phyloP scores from a whole-genome alignment of 2,113 vertebrate species.

The Apteryx owenii region DNA sequence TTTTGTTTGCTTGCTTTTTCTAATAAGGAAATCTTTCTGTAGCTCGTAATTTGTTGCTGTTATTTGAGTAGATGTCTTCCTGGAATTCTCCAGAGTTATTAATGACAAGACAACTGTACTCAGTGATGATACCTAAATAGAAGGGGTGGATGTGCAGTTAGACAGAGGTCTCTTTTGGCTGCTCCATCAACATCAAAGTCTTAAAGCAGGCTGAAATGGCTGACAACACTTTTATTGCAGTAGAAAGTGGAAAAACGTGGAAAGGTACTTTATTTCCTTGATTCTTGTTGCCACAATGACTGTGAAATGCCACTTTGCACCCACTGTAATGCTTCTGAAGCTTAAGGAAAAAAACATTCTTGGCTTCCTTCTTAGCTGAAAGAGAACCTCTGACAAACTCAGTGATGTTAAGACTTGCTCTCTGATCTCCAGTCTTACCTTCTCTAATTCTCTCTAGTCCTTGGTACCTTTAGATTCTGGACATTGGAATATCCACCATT shows the following conservation, averaged over 20 bases:
- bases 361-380: not conserved
- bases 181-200: not conserved
- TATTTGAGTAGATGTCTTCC: constrained; percentile 35
- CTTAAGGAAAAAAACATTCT: not conserved
- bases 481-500: not conserved
- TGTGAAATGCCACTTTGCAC: not conserved
- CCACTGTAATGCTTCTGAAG: not conserved
- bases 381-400: not conserved
- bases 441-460: not conserved
- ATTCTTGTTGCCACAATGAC: not conserved
- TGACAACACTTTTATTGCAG: not conserved
- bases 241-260: not conserved
- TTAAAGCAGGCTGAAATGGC: not conserved
- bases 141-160: fast-evolving
- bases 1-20: constrained; percentile 49
- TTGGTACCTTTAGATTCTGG: not conserved
- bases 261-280: not conserved
- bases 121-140: not conserved
- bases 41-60: not conserved
- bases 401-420: not conserved
- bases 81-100: constrained; percentile 35
- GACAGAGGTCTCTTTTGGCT: not conserved
- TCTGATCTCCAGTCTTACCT: not conserved
- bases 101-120: not conserved
- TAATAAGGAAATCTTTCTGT: not conserved